Evolutionary conservation across 2,113 vertebrate species (phyloP).

Genomic region (Urocynchramus pylzowi): DNA sequence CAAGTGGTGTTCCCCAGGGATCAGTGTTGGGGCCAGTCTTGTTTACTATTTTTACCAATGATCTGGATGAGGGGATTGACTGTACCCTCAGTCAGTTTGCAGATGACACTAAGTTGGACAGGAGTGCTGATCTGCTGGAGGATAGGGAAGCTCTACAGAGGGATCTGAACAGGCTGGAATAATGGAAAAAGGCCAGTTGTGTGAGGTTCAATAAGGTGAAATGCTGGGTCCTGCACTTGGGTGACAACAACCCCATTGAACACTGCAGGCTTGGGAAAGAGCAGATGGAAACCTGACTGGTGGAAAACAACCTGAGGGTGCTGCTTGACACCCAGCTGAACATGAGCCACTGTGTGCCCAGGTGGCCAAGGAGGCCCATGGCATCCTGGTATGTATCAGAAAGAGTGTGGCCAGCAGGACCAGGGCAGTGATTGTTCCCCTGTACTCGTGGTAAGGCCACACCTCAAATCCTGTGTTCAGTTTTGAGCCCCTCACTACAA

Average conservation of each 20-base stretch:
- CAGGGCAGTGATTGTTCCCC: not conserved
- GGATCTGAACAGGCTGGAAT: not conserved
- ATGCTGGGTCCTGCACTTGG: not conserved
- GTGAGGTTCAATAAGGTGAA: not conserved
- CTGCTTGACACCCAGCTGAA: not conserved
- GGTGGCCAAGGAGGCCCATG: not conserved
- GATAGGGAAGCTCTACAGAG: not conserved
- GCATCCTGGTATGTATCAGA: not conserved
- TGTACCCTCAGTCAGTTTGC: not conserved
- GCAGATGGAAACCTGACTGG: not conserved
- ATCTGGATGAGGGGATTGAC: not conserved
- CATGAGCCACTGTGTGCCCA: not conserved
- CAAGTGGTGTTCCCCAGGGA: not conserved
- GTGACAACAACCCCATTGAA: not conserved
- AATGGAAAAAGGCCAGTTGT: accelerated
- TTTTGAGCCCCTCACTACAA: not conserved
- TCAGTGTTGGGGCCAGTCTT: not conserved
- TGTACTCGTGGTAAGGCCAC: accelerated
- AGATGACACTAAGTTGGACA: not conserved
- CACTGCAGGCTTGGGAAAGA: not conserved
- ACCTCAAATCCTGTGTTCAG: not conserved
- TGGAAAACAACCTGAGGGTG: not conserved
- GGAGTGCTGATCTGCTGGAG: not conserved
- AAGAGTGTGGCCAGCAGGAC: not conserved
- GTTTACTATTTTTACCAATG: not conserved